These are phyloP conservation scores for Stenolophus ochropezus DNA, from an alignment of 2,888 invertebrate species.

Conservation along the genomic window DNA sequence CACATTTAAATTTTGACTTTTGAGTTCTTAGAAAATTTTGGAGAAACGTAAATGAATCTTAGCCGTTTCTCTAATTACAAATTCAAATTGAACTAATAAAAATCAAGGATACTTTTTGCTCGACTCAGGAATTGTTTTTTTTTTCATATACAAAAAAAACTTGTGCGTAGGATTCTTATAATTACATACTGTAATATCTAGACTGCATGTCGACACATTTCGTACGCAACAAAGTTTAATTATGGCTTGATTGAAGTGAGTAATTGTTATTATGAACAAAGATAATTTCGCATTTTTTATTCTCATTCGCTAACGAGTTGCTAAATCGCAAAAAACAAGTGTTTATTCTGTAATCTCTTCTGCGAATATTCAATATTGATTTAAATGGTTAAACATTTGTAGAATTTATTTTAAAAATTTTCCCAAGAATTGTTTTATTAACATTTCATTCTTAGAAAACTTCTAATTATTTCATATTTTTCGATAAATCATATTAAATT, in stretches of 20 bases:
- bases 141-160: constrained; percentile 28
- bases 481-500: no score
- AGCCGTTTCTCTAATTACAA: constrained; percentile 28
- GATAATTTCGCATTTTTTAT: constrained; percentile 29
- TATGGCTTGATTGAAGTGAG: constrained; percentile 29
- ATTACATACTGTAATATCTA: constrained; percentile 38
- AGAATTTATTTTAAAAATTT: not conserved
- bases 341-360: not conserved
- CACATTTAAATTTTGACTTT: constrained; percentile 17
- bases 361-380: not conserved
- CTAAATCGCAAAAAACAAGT: not conserved
- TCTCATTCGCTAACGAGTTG: not conserved
- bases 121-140: not conserved
- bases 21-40: not conserved
- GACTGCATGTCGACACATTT: constrained; percentile 48
- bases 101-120: constrained; percentile 44
- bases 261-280: constrained; percentile 38
- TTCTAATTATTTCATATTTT: no score
- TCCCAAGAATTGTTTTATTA: not conserved
- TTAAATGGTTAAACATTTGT: not conserved
- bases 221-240: constrained; percentile 31
- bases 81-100: constrained; percentile 40
- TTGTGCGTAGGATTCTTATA: constrained; percentile 42
- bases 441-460: no score
- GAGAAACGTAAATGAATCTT: constrained; percentile 28